These are phyloP conservation scores for Sphaerophoria rueppellii DNA, from an alignment of 2,888 invertebrate species.

Conservation along the genomic window DNA sequence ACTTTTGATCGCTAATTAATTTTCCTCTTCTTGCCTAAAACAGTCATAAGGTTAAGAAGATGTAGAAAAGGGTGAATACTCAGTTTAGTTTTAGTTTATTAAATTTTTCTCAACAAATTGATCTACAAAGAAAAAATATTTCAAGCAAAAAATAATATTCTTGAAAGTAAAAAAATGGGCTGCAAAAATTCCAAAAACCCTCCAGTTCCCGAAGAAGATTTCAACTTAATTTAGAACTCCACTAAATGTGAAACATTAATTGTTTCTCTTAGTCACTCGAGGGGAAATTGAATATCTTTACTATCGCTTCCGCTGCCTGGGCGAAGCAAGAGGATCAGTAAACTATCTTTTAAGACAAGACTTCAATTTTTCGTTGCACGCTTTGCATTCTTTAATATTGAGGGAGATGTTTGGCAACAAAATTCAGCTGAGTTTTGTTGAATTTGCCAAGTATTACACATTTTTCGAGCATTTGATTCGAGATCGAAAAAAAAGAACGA, in stretches of 20 bases:
- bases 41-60: too few relatives aligned
- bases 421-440: slow-evolving; percentile 34
- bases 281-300: slow-evolving; percentile 52
- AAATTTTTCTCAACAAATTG: too few relatives aligned
- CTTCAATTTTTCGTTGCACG: slow-evolving; percentile 14
- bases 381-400: slow-evolving; percentile 35
- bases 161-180: slow-evolving; percentile 21
- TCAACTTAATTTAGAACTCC: background rate
- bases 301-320: slow-evolving; percentile 28
- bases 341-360: slow-evolving; percentile 20
- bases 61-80: too few relatives aligned
- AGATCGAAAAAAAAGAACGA: background rate
- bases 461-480: slow-evolving; percentile 19
- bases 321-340: slow-evolving; percentile 8
- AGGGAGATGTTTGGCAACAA: slow-evolving; percentile 54
- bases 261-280: slow-evolving; percentile 12
- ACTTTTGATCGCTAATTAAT: slow-evolving; percentile 56
- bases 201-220: slow-evolving; percentile 35
- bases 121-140: too few relatives aligned
- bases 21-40: slow-evolving; percentile 47
- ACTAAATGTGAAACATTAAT: slow-evolving; percentile 30
- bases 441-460: slow-evolving; percentile 43
- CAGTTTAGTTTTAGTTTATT: too few relatives aligned
- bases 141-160: background rate
- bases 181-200: background rate